Evolutionary conservation across 2,113 vertebrate species (phyloP).

Genomic region (Callospermophilus lateralis): DNA sequence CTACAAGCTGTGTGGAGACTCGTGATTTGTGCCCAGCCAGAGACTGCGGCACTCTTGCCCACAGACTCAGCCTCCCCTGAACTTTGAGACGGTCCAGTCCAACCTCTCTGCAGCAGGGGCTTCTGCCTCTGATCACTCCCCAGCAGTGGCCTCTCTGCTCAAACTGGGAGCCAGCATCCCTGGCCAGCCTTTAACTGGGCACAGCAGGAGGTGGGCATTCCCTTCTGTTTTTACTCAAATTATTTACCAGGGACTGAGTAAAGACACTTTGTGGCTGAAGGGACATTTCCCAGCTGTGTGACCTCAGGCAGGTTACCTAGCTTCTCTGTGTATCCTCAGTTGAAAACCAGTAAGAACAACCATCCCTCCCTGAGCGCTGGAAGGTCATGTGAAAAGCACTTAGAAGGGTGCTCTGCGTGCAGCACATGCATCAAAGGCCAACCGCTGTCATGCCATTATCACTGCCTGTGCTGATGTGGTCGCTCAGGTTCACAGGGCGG

Average conservation of each 20-base stretch:
- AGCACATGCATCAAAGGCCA: accelerated
- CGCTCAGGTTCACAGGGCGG: accelerated
- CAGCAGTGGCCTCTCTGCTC: no score
- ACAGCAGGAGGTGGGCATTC: not conserved
- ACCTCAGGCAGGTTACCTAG: not conserved
- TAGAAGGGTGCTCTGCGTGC: accelerated
- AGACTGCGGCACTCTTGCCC: no score
- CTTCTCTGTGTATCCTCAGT: not conserved
- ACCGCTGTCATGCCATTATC: accelerated
- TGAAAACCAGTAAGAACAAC: accelerated
- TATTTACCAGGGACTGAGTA: not conserved
- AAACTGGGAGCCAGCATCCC: no score
- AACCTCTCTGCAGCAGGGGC: not conserved
- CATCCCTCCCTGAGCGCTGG: not conserved
- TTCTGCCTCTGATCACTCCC: no score
- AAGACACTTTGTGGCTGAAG: not conserved
- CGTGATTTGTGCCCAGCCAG: no score
- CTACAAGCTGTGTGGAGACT: no score
- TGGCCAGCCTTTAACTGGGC: not conserved
- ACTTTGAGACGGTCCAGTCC: not conserved
- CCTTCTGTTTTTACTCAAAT: not conserved
- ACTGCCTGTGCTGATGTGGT: accelerated
- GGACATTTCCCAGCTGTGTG: not conserved
- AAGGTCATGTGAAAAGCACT: accelerated
- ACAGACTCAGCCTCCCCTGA: not conserved